These are phyloP conservation scores for Trissoscelio sp. DNA, from an alignment of 2,888 invertebrate genomes.

Conservation along the genomic window DNA sequence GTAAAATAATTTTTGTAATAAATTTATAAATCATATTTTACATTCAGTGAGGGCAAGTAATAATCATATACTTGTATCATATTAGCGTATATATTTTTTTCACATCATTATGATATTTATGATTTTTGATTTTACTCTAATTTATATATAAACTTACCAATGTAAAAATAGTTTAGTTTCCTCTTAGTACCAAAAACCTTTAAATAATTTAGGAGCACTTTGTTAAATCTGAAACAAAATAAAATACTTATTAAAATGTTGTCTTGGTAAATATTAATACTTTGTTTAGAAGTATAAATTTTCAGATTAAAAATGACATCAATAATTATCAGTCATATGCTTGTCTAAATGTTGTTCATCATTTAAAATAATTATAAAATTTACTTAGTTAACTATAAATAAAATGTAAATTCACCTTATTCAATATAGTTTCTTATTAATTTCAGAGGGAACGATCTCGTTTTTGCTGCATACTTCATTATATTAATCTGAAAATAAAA, in stretches of 20 bases:
- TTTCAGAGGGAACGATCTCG: not conserved
- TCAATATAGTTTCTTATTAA: not conserved
- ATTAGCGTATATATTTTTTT: conserved; percentile 33
- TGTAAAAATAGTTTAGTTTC: too few species aligned
- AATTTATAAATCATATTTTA: too few species aligned
- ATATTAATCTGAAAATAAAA: not conserved
- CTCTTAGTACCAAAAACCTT: too few species aligned
- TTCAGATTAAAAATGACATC: conserved; percentile 34
- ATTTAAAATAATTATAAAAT: not conserved
- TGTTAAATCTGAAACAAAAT: not conserved
- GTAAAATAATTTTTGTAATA: too few species aligned
- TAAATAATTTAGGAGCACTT: too few species aligned
- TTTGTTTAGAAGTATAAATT: too few species aligned
- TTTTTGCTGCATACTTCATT: not conserved
- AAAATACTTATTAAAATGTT: not conserved
- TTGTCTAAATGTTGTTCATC: conserved; percentile 32
- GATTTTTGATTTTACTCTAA: too few species aligned
- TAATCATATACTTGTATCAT: conserved; percentile 32
- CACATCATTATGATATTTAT: conserved; percentile 7
- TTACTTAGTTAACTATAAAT: too few species aligned
- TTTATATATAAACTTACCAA: too few species aligned
- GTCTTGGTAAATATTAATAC: too few species aligned
- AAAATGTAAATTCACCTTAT: not conserved
- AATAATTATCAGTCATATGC: conserved; percentile 34
- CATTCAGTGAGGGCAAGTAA: conserved; percentile 38